These are phyloP conservation scores for Anagyrus pseudococci DNA, from an alignment of 2,888 invertebrate genomes.

Conservation along the genomic window DNA sequence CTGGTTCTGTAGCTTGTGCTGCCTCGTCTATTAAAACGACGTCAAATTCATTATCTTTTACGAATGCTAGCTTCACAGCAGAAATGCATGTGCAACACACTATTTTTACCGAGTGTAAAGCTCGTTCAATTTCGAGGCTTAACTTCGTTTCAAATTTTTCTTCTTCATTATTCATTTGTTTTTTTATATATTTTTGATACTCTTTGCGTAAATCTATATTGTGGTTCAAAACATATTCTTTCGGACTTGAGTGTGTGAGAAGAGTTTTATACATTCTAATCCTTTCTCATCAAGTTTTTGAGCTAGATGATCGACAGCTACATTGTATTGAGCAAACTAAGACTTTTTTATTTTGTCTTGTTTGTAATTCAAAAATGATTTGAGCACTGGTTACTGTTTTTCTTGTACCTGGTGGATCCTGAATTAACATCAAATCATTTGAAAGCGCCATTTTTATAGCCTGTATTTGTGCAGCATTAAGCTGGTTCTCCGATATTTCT, in stretches of 20 bases:
- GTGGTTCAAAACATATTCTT: background rate
- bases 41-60: background rate
- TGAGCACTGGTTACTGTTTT: background rate
- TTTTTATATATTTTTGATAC: background rate
- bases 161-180: no score
- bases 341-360: background rate
- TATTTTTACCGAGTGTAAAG: background rate
- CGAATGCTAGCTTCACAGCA: background rate
- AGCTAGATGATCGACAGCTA: background rate
- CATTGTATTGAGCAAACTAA: background rate
- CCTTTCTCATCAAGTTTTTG: background rate
- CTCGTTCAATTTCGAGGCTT: no score
- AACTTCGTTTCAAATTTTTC: no score
- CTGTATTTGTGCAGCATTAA: background rate
- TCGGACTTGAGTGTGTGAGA: background rate
- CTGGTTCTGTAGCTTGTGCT: background rate
- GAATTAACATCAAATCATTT: background rate
- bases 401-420: constrained; percentile 3
- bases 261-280: background rate
- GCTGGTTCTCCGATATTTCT: no score
- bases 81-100: background rate
- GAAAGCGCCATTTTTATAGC: background rate
- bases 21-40: background rate
- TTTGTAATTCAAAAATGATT: background rate
- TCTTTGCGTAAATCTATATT: background rate